Conservation (phyloP, 2,888 invertebrate genomes). For the Lissonota sp. region DNA sequence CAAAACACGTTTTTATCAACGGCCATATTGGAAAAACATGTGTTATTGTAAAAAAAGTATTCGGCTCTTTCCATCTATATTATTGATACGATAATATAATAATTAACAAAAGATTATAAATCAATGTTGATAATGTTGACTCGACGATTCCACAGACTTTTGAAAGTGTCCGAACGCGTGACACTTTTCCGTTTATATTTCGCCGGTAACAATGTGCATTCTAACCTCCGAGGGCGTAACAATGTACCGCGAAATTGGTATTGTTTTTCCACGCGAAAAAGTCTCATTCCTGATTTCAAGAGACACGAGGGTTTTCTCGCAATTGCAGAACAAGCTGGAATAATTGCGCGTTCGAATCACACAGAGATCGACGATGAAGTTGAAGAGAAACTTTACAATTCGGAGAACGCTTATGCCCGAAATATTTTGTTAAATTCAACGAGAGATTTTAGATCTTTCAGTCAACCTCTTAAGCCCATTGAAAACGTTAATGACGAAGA, state of each 20-base stretch:
- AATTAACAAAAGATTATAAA: too few species aligned
- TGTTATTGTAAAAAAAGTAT: too few species aligned
- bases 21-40: too few species aligned
- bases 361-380: background rate
- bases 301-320: background rate
- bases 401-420: constrained; percentile 84
- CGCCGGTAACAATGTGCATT: constrained; percentile 35
- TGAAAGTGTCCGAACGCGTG: constrained; percentile 30
- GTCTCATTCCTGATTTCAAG: background rate
- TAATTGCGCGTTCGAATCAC: background rate
- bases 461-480: constrained; percentile 12
- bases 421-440: constrained; percentile 79
- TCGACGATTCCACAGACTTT: constrained; percentile 45
- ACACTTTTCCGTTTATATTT: constrained; percentile 19
- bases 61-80: too few species aligned
- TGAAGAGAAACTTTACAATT: constrained; percentile 67
- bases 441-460: constrained; percentile 45
- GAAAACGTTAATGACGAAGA: constrained; percentile 72
- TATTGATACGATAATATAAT: too few species aligned
- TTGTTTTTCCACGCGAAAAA: constrained; percentile 1
- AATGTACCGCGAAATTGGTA: background rate
- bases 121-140: constrained; percentile 49
- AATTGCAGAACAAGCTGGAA: background rate
- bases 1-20: too few species aligned
- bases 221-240: constrained; percentile 54